Evolutionary conservation across 2,113 vertebrate genomes (phyloP).

Genomic region (Passerina amoena): DNA sequence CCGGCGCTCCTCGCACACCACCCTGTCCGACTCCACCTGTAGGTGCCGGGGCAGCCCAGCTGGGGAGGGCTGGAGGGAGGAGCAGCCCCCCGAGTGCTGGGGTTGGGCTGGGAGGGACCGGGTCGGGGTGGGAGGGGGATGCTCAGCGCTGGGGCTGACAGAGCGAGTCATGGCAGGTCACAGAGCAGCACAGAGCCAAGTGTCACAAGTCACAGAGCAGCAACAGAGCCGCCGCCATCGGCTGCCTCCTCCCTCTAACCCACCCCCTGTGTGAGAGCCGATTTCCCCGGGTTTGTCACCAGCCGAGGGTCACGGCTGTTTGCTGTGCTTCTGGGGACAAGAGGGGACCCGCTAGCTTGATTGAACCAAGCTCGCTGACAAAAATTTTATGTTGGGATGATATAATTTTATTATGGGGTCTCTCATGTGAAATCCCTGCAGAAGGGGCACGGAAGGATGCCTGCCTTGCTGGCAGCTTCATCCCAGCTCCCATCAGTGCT

Average conservation of each 20-base stretch:
- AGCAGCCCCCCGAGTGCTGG: accelerated
- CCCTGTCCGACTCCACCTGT: constrained; percentile 80
- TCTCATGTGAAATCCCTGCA: background rate
- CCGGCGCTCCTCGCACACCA: constrained; percentile 77
- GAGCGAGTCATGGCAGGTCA: accelerated
- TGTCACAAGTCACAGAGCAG: background rate
- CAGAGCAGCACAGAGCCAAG: background rate
- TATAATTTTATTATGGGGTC: background rate
- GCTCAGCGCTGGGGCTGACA: accelerated
- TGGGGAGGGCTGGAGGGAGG: background rate
- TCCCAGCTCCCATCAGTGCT: background rate
- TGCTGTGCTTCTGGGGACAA: background rate
- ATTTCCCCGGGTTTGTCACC: background rate
- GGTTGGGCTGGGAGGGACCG: accelerated
- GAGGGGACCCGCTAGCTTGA: background rate
- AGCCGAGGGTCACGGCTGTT: background rate
- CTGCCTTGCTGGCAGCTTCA: background rate
- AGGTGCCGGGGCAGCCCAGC: constrained; percentile 34
- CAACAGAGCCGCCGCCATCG: accelerated
- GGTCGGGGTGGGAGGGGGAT: accelerated
- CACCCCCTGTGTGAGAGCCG: background rate
- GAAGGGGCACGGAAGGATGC: background rate
- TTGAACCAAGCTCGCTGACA: background rate
- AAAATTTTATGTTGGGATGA: background rate
- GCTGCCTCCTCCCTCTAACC: background rate